Percentiles rank a stretch among this genome's conserved stretches.
Evolutionary conservation across 2,797 vertebrate species (phyloP).

Genomic region (Muscicapa striata): DNA sequence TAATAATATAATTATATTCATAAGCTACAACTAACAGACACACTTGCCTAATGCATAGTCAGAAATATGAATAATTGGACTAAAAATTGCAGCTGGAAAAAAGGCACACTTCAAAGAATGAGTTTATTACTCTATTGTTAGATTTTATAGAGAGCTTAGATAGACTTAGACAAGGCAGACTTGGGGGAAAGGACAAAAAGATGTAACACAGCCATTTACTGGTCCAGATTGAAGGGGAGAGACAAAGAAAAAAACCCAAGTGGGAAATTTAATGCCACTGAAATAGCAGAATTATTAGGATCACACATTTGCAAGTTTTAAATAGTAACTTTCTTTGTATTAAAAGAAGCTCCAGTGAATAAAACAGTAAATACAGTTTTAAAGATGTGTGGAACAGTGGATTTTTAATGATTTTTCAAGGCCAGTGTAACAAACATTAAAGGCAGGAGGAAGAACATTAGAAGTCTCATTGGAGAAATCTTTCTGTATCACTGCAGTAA

Average conservation of each 20-base stretch:
- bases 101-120: neutral
- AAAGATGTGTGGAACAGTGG: neutral
- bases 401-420: neutral
- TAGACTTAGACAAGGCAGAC: neutral
- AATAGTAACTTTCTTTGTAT: neutral
- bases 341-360: neutral
- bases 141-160: neutral
- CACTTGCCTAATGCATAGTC: neutral
- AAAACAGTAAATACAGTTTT: neutral
- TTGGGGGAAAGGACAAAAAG: neutral
- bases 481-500: neutral
- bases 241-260: neutral
- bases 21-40: neutral
- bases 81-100: neutral
- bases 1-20: neutral
- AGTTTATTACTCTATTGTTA: neutral
- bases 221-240: rapidly evolving
- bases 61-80: neutral
- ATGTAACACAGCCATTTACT: neutral
- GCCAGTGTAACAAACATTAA: neutral
- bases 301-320: neutral
- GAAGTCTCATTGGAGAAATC: neutral
- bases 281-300: neutral
- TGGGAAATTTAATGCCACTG: neutral
- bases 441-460: neutral